These are phyloP conservation scores for Argya squamiceps DNA, from an alignment of 2,797 vertebrate genomes.

Conservation along the genomic window DNA sequence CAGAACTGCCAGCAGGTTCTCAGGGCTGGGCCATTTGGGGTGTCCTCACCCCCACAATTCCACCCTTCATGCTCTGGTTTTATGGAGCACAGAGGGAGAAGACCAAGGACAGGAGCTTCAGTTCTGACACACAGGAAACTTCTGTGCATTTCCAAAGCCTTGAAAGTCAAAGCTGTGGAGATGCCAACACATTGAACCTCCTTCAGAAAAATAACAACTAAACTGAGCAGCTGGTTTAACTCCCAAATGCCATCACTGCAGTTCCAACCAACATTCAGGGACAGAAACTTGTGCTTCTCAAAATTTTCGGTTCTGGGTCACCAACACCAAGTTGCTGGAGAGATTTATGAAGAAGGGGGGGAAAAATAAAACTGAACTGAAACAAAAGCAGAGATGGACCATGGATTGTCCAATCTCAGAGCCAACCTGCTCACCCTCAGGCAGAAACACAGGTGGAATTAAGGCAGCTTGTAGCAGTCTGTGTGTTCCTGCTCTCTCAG, in stretches of 20 bases:
- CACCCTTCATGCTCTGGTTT: neutral
- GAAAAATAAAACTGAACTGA: neutral
- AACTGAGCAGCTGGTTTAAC: neutral
- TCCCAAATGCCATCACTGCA: neutral
- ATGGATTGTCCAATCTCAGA: neutral
- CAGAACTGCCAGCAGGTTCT: neutral
- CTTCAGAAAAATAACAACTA: neutral
- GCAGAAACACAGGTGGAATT: neutral
- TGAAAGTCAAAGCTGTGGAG: neutral
- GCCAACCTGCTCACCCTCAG: neutral
- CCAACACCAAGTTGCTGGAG: neutral
- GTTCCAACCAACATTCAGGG: neutral
- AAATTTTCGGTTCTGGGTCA: neutral
- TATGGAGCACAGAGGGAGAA: neutral
- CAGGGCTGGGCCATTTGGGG: neutral
- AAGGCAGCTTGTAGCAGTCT: neutral
- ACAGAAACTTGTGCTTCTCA: conserved; percentile 40
- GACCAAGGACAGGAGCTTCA: neutral
- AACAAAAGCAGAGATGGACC: neutral
- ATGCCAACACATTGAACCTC: neutral
- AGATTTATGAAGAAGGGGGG: neutral
- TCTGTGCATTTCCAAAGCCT: neutral
- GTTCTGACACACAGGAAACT: neutral
- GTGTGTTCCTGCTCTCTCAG: neutral
- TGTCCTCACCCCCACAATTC: neutral